Conservation (phyloP, 1,140 invertebrate species). For the Caenorhabditis briggsae region DNA sequence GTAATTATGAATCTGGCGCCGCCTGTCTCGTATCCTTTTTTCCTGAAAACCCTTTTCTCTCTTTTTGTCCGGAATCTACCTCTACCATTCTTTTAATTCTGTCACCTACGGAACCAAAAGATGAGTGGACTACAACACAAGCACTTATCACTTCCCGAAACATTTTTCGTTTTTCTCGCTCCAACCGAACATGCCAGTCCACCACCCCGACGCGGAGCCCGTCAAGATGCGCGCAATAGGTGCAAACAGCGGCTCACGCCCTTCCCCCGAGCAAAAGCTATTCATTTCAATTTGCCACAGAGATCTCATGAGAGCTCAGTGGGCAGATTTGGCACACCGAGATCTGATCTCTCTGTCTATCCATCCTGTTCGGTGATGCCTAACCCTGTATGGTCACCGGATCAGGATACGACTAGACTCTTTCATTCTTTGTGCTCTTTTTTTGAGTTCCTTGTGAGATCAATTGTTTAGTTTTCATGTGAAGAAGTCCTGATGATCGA, state of each 20-base stretch:
- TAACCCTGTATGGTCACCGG: conserved; percentile 14
- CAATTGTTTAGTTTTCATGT: too few species aligned
- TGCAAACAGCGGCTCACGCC: conserved; percentile 45
- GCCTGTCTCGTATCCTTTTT: conserved; percentile 5
- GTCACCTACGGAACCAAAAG: conserved; percentile 30
- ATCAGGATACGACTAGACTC: conserved; percentile 47
- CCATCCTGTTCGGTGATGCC: conserved; percentile 41
- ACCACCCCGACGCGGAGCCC: conserved; percentile 24
- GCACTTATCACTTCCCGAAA: conserved; percentile 46
- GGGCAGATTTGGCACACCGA: conserved; percentile 30
- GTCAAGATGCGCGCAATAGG: conserved; percentile 54
- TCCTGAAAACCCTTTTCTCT: background rate
- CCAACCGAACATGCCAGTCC: conserved; percentile 34
- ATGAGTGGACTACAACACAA: conserved; percentile 41
- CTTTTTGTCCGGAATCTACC: background rate
- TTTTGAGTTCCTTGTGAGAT: background rate
- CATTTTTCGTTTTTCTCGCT: background rate
- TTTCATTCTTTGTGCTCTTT: conserved; percentile 16
- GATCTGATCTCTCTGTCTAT: background rate
- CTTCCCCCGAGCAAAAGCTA: conserved; percentile 24
- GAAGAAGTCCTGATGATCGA: background rate
- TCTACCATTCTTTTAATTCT: background rate
- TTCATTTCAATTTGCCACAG: conserved; percentile 46
- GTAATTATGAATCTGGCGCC: conserved; percentile 45
- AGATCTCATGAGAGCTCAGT: conserved; percentile 33